These are phyloP conservation scores for Psettodes erumei DNA, from an alignment of 2,113 vertebrate species.

Conservation along the genomic window DNA sequence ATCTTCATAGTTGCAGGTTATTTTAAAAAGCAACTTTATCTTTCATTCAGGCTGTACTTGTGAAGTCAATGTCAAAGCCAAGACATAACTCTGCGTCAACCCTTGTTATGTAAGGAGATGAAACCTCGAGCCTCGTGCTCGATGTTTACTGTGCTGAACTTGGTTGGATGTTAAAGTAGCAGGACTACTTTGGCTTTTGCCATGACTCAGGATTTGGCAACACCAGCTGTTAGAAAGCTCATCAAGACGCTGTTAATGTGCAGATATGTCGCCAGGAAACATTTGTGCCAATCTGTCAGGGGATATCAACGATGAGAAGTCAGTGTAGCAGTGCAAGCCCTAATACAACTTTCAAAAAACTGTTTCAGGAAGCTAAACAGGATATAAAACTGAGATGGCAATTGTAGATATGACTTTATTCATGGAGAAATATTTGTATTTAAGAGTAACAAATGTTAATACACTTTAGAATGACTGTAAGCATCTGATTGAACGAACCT, in stretches of 20 bases:
- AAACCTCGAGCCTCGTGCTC: constrained; percentile 11
- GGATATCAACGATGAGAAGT: background rate
- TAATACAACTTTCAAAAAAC: background rate
- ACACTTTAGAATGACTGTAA: too few species aligned
- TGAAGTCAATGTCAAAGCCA: constrained; percentile 3
- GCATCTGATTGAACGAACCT: too few species aligned
- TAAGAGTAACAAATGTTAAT: too few species aligned
- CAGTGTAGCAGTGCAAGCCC: background rate
- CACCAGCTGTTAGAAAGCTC: background rate
- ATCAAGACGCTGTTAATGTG: background rate
- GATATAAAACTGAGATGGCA: too few species aligned
- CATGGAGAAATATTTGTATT: too few species aligned
- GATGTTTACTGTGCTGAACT: background rate
- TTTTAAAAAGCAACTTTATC: background rate
- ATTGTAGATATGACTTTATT: too few species aligned
- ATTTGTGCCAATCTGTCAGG: background rate
- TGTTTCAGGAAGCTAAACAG: too few species aligned
- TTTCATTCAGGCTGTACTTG: constrained; percentile 1
- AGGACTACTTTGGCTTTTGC: background rate
- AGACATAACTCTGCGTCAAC: constrained; percentile 7
- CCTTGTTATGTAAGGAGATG: constrained; percentile 27
- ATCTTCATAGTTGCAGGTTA: background rate
- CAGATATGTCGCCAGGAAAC: background rate
- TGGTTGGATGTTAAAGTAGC: background rate
- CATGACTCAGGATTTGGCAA: background rate